These are phyloP conservation scores for Corythoichthys haematopterus DNA, from an alignment of 2,113 vertebrate genomes.

Conservation along the genomic window DNA sequence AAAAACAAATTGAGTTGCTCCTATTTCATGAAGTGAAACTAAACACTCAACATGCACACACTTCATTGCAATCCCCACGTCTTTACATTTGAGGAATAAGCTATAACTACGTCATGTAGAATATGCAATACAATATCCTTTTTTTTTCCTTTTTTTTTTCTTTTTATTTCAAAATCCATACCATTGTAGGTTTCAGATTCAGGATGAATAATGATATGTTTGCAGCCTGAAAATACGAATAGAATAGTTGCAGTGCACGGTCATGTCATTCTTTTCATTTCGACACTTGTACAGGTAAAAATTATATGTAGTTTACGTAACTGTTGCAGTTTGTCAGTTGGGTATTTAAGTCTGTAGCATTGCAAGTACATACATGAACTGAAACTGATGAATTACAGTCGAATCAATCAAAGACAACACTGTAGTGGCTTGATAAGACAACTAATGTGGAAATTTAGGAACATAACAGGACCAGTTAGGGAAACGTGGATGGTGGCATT, in stretches of 20 bases:
- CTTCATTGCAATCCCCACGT: slow-evolving; percentile 10
- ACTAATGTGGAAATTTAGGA: slow-evolving; percentile 36
- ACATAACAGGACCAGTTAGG: slow-evolving; percentile 35
- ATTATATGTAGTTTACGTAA: slow-evolving; percentile 29
- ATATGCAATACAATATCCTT: not conserved
- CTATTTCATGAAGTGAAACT: slow-evolving; percentile 5
- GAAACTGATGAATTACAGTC: not conserved
- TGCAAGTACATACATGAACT: not conserved
- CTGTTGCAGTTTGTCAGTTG: slow-evolving; percentile 27
- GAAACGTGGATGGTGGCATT: not conserved
- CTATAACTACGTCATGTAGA: not conserved
- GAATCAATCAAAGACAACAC: slow-evolving; percentile 15
- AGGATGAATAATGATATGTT: not conserved
- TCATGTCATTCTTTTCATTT: not conserved
- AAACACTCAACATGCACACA: slow-evolving; percentile 35
- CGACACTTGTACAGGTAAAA: not conserved
- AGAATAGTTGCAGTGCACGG: not conserved
- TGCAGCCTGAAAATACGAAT: not conserved
- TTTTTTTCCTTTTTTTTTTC: not conserved
- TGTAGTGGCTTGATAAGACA: slow-evolving; percentile 31
- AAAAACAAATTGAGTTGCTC: slow-evolving; percentile 6
- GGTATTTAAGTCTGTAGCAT: slow-evolving; percentile 45
- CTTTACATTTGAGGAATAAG: slow-evolving; percentile 4
- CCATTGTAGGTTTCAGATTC: not conserved
- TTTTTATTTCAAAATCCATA: not conserved